Percentiles rank a stretch among this genome's conserved stretches.
Conservation (phyloP, 2,113 vertebrate genomes). For the Pionites leucogaster region DNA sequence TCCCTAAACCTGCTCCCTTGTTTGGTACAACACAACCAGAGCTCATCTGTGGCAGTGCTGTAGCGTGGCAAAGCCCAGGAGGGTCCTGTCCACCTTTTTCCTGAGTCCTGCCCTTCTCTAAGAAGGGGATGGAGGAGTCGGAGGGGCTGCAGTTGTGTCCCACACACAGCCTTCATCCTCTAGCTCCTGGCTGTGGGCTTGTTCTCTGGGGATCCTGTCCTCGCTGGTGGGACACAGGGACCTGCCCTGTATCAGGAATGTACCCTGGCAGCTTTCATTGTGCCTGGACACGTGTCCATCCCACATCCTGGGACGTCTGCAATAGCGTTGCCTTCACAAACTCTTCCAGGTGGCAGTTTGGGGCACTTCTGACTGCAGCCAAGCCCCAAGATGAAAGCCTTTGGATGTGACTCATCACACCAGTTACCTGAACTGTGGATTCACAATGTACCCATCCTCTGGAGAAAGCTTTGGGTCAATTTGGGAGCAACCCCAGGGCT, state of each 20-base stretch:
- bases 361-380: fast-evolving
- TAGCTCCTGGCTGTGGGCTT: fast-evolving
- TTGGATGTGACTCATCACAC: background rate
- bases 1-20: background rate
- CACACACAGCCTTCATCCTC: background rate
- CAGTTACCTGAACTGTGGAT: background rate
- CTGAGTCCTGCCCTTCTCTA: background rate
- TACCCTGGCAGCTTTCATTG: background rate
- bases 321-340: background rate
- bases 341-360: background rate
- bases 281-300: fast-evolving
- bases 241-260: background rate
- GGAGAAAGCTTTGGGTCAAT: background rate
- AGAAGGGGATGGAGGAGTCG: background rate
- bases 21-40: fast-evolving
- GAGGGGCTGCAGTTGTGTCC: background rate
- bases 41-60: background rate
- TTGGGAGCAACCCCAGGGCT: background rate
- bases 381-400: background rate
- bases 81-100: background rate
- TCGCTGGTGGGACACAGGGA: background rate
- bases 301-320: background rate
- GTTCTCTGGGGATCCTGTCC: background rate
- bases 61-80: background rate
- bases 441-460: background rate